A percentile compares a stretch with the other conserved stretches of the same genome.
These are phyloP conservation scores for Acrocephalus kingi DNA, from an alignment of 2,113 vertebrate species.

Conservation along the genomic window DNA sequence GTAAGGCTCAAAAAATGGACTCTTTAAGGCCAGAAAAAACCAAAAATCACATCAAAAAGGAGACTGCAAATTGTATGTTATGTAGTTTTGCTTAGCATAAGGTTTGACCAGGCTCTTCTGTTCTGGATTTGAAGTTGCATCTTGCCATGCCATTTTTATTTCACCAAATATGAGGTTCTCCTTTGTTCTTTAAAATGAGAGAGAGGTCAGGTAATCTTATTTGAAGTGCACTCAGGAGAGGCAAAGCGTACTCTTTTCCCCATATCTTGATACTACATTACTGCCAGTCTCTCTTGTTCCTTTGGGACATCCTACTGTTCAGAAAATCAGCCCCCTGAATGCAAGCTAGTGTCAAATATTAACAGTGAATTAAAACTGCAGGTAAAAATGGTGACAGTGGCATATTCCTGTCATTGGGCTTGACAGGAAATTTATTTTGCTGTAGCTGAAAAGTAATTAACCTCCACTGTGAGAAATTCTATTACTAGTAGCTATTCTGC, in stretches of 20 bases:
- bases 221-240: not conserved
- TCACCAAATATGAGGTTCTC: not conserved
- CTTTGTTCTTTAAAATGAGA: conserved; percentile 27
- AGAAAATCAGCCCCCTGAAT: conserved; percentile 51
- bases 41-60: not conserved
- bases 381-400: conserved; percentile 76
- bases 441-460: conserved; percentile 92
- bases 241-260: not conserved
- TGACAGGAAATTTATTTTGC: conserved; percentile 86
- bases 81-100: not conserved
- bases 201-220: conserved; percentile 40
- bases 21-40: not conserved
- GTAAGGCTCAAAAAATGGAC: not conserved
- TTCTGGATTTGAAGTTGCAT: not conserved
- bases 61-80: not conserved
- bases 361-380: conserved; percentile 83
- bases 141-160: not conserved
- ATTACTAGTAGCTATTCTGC: conserved; percentile 92
- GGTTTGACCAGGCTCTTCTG: not conserved
- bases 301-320: conserved; percentile 39
- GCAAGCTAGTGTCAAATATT: conserved; percentile 75
- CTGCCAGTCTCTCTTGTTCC: not conserved
- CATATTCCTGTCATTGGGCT: conserved; percentile 75
- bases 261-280: not conserved
- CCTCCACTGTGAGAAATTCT: conserved; percentile 92